Evolutionary conservation across 1,140 invertebrate species (phyloP).

Genomic region (Euglossa dilemma): DNA sequence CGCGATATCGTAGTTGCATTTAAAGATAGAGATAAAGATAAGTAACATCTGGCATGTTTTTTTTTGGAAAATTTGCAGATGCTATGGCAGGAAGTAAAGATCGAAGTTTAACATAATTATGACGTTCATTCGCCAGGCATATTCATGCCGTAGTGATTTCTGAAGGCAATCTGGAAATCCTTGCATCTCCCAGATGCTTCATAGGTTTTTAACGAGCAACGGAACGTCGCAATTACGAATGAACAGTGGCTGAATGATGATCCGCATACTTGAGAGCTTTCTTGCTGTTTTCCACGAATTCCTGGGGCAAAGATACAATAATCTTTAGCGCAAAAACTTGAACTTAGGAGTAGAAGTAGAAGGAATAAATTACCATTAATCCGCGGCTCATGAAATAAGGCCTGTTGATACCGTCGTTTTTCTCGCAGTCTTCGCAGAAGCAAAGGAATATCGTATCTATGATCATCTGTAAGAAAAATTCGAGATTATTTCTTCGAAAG

Average conservation of each 20-base stretch:
- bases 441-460: slow-evolving; percentile 92
- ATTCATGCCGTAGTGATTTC: neutral
- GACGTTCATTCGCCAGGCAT: neutral
- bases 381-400: slow-evolving; percentile 90
- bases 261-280: slow-evolving; percentile 81
- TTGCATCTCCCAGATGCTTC: neutral
- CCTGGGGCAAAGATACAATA: slow-evolving; percentile 73
- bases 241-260: slow-evolving; percentile 1
- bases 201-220: neutral
- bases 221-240: slow-evolving; percentile 9
- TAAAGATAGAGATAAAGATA: neutral
- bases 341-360: neutral
- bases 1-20: neutral
- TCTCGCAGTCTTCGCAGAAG: slow-evolving; percentile 90
- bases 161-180: neutral
- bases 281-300: slow-evolving; percentile 87
- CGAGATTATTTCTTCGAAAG: neutral
- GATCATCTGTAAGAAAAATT: slow-evolving; percentile 86
- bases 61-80: neutral
- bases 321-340: too few species aligned
- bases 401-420: slow-evolving; percentile 88
- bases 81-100: neutral
- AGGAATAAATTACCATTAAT: slow-evolving; percentile 83
- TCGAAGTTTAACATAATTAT: neutral
- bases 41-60: too few species aligned